Base-by-base conservation (phyloP, 1,140 invertebrate species). In the Lepidurus apus region DNA sequence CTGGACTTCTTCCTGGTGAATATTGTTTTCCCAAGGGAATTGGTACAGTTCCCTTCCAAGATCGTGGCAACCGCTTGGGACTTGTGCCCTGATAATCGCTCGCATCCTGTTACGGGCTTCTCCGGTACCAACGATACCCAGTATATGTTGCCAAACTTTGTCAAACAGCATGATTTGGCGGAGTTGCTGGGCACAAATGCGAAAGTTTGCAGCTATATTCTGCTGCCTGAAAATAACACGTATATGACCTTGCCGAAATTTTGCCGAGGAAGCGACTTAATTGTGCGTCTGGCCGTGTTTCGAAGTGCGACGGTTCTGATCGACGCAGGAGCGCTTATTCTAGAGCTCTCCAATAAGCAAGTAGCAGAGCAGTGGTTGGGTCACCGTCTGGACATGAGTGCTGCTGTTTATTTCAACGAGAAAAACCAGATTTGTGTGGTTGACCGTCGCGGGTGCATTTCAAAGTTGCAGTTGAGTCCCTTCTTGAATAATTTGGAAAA, bases 281-380 rank as follows among this genome's bases (percentile, higher is more conserved):
- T 65, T 13, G 13, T 73, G 75, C 43, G 24, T 73, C 13, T 65
- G 53, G 1, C 34, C 1, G 4, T 0, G 8, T 21, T 65, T 17
- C 53, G 11, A 42, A 21, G 45, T 7, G 77, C 79, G 43, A 17
- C 13, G 43, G 78, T 82, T 7, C 73, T 82, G 3, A 45, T 82
- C 7, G 81, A 82, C 74, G 75, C 77, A 0, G 81, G 81, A 73
- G 81, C 81, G 1, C 42, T 82, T 24, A 81, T 82, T 78, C 73
- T 81, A 24, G 78, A 81, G 44, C 45, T 80, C 24, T 74, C 65
- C 42, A 82, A 82, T 42, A 77, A 79, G 45, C 53, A 81, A 42
- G 77, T 81, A 11, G 81, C 81, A 8, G n/a, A 79, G 11, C 13
- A 47, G 13, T 82, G 81, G 81, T 43, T 82, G 24, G 43, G 77